Evolutionary conservation across 2,888 invertebrate genomes (phyloP), one percentile per base, ranked within the genome.

Genomic region (Diarsia dahlii): DNA sequence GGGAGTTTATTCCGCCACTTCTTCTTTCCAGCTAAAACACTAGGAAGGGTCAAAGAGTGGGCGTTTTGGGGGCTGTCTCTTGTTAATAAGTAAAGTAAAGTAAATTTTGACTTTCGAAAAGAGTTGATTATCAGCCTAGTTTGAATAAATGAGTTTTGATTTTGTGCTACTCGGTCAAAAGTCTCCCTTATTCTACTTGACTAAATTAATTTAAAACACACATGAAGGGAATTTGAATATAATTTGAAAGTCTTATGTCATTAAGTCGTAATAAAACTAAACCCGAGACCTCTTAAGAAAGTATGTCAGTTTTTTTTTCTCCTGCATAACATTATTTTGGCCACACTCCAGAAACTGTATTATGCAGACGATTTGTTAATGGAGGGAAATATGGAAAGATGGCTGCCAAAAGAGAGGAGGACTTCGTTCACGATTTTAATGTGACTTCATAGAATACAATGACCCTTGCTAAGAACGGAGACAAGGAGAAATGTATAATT

Each of bases 301-400:
- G 75, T 84, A 34, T 80, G 76, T 84, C 84, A 84, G 63, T 34
- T 56, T 76, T 81, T 76, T 58, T 84, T 81, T 56, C 56, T 71
- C 18, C 58, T 52, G 50, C 77, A 62, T 76, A 76, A 73, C 39
- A 70, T 82, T 62, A 73, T 81, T 70, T 66, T 82, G 82, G 85
- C 82, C 50, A 46, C 50, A 81, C 70, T 82, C 85, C 82, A 82
- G 70, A 52, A 70, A 71, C 45, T 81, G 20, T 82, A 81, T 84
- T 81, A 84, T 81, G 85, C 82, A 81, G 72, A 73, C 70, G 72
- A 81, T 84, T 84, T 84, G 82, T 72, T 84, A 82, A 82, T 82
- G 71, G 69, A 67, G 70, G 72, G 52, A 73, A 84, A 84, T 82
- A 76, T 84, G 66, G 6, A 46, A 70, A 73, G 54, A 71, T 62